These are phyloP conservation scores for Chloroclystis v-ata DNA, from an alignment of 2,888 invertebrate species.

Conservation along the genomic window DNA sequence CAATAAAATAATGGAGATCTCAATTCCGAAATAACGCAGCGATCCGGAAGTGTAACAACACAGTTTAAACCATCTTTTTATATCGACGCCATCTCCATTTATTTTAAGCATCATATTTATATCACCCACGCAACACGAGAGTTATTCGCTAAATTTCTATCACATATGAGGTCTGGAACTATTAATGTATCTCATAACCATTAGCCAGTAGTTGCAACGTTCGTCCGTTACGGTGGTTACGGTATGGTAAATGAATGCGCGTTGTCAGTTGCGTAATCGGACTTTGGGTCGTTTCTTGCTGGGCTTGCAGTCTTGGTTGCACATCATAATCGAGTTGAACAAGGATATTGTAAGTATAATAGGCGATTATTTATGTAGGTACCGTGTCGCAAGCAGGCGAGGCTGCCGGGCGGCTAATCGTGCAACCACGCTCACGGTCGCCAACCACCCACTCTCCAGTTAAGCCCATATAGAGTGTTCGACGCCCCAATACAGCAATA, in stretches of 20 bases:
- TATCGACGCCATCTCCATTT: too few species aligned
- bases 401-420: slow-evolving; percentile 55
- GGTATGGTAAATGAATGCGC: slow-evolving; percentile 19
- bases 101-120: slow-evolving; percentile 12
- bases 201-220: slow-evolving; percentile 21
- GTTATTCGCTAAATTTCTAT: slow-evolving; percentile 22
- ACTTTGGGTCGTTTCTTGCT: slow-evolving; percentile 16
- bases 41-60: too few species aligned
- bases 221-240: slow-evolving; percentile 16
- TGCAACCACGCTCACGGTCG: slow-evolving; percentile 69
- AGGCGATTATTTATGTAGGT: slow-evolving; percentile 55
- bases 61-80: too few species aligned
- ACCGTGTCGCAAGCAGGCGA: slow-evolving; percentile 61
- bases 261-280: slow-evolving; percentile 21
- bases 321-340: slow-evolving; percentile 26
- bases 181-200: slow-evolving; percentile 22
- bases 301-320: slow-evolving; percentile 13
- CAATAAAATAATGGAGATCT: too few species aligned
- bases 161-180: slow-evolving; percentile 20
- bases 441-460: slow-evolving; percentile 71
- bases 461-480: slow-evolving; percentile 73
- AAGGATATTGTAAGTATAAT: slow-evolving; percentile 38
- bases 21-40: too few species aligned
- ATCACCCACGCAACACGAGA: slow-evolving; percentile 16
- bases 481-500: slow-evolving; percentile 60